These are phyloP conservation scores for Lacanobia oleracea DNA, from an alignment of 2,888 invertebrate genomes.

Conservation along the genomic window DNA sequence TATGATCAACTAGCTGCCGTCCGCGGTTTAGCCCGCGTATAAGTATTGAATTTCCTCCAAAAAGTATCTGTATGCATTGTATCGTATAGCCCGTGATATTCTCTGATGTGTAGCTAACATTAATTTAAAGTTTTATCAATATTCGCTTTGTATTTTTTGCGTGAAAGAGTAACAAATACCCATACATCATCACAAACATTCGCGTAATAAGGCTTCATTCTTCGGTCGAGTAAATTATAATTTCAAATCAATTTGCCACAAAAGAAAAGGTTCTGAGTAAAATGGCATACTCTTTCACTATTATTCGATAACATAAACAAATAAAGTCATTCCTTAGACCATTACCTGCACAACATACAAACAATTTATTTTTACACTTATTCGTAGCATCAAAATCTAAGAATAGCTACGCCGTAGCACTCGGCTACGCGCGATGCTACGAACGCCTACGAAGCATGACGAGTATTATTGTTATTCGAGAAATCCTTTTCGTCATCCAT, in stretches of 20 bases:
- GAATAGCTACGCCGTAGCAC: slow-evolving; percentile 36
- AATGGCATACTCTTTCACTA: background rate
- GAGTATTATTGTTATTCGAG: slow-evolving; percentile 27
- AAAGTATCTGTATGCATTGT: too few relatives aligned
- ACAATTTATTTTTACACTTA: slow-evolving; percentile 11
- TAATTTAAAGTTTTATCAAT: too few relatives aligned
- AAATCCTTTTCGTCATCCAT: slow-evolving; percentile 32
- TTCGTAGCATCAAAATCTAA: slow-evolving; percentile 6
- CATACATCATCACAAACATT: too few relatives aligned
- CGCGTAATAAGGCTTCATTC: background rate
- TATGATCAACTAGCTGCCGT: background rate
- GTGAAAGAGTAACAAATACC: too few relatives aligned
- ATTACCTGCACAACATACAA: slow-evolving; percentile 12
- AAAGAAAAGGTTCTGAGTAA: background rate
- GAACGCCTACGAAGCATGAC: slow-evolving; percentile 39
- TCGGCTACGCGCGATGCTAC: slow-evolving; percentile 35
- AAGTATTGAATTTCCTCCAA: too few relatives aligned
- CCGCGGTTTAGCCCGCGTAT: too few relatives aligned
- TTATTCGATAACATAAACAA: background rate
- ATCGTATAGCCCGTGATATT: too few relatives aligned
- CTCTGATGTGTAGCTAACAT: too few relatives aligned
- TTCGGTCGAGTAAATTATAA: too few relatives aligned
- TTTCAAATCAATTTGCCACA: background rate
- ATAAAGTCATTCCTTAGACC: background rate
- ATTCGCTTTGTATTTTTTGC: background rate